Base-by-base conservation (phyloP, 2,113 vertebrate genomes). In the Syngnathus scovelli region DNA sequence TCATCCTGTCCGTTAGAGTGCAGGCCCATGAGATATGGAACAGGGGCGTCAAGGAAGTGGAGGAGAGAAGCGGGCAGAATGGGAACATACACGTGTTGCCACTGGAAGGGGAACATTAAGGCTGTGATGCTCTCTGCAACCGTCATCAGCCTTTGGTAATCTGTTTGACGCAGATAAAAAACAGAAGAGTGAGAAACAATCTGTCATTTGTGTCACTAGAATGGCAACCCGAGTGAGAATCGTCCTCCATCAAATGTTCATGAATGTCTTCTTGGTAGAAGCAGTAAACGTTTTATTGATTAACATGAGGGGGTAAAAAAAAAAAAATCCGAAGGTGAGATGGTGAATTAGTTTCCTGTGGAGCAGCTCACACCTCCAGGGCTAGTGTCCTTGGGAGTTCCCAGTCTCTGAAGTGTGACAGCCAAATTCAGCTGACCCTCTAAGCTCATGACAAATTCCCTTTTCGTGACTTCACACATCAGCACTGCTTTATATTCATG, bases 31-130 rank as follows among this genome's bases (percentile, higher is more conserved):
- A 99, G 87, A 84, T 99, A 99, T 55, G 97, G 97, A 77, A 99
- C 97, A 0, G 97, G 97, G 70, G 97, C 97, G 0, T 99, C 97
- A 66, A 99, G 93, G 78, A 99, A 98, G 86, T 99, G 96, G 51
- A 96, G 92, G 56, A 98, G 93, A 33, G 96, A 98, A 39, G 96
- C 95, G 1, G 96, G 97, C 64, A 98, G 93, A 80, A 99, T 98
- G 81, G 97, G 97, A n/a, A 98, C 96, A 0, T 98, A 99, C 0
- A 98, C 97, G 0, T 99, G 97, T 84, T 99, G 97, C 97, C 97
- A 98, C 71, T 98, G 96, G 86, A 93, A 99, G 0, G 97, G 97
- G 90, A 98, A 99, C 81, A 99, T 92, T 65, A 99, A 91, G 0
- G 96, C 92, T 0, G 95, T 98, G 90, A 99, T 95, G 70, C 95